Percentiles rank a stretch among this genome's conserved stretches.
Conservation (phyloP, 2,113 vertebrate genomes). For the Silurus meridionalis region DNA sequence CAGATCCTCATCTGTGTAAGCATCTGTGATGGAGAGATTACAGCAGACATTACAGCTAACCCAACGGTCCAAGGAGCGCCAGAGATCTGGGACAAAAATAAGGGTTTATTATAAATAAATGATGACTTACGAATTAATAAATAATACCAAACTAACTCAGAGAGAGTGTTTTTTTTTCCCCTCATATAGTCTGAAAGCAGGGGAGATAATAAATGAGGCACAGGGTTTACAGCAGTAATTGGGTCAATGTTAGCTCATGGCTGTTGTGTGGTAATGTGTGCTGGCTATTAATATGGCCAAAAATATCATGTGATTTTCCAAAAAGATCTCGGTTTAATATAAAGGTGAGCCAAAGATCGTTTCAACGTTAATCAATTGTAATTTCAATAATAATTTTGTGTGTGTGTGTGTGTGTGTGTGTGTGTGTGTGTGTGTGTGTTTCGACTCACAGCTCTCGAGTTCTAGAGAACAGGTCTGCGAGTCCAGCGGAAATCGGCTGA, state of each 20-base stretch:
- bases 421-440: neutral
- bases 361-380: neutral
- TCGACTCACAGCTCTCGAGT: constrained; percentile 91
- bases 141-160: neutral
- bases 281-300: neutral
- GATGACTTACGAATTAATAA: neutral
- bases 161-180: no score
- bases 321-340: neutral
- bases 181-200: neutral
- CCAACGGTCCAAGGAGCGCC: neutral
- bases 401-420: neutral
- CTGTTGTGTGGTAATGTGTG: neutral
- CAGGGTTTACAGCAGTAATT: neutral
- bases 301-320: neutral
- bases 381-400: neutral
- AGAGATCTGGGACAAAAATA: neutral
- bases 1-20: constrained; percentile 95
- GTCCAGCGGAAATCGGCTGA: constrained; percentile 93
- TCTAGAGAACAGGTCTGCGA: constrained; percentile 94
- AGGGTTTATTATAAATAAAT: neutral
- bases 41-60: neutral
- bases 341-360: neutral
- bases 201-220: neutral
- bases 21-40: constrained; percentile 73
- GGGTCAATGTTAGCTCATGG: neutral